Percentiles rank a stretch among this genome's conserved stretches.
Conservation (phyloP, 1,140 invertebrate genomes). For the Arion vulgaris region DNA sequence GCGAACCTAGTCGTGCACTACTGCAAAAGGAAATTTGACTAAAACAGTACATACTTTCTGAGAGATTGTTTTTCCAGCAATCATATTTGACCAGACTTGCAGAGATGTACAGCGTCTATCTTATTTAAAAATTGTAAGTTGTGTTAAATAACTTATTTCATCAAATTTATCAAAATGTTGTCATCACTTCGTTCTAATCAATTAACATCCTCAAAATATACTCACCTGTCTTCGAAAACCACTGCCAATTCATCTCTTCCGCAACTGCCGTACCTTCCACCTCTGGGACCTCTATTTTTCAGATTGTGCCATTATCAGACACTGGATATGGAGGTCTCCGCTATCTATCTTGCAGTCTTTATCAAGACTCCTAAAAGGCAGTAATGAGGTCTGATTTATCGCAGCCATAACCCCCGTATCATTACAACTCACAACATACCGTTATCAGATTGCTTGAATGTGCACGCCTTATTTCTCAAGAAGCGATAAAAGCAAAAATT, state of each 20-base stretch:
- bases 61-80: neutral
- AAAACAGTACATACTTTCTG: neutral
- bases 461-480: neutral
- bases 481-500: constrained; percentile 21
- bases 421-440: neutral
- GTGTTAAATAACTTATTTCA: neutral
- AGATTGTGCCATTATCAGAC: neutral
- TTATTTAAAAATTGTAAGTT: neutral
- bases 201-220: neutral
- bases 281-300: neutral
- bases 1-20: neutral
- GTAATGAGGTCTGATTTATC: constrained; percentile 28
- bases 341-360: constrained; percentile 4
- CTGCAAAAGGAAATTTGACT: neutral
- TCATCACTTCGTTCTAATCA: neutral
- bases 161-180: neutral
- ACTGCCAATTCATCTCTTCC: neutral
- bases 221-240: neutral
- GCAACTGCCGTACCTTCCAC: neutral
- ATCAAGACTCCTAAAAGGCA: neutral
- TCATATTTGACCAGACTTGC: neutral
- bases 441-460: neutral
- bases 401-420: constrained; percentile 18
- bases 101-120: neutral
- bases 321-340: neutral